Conservation (phyloP, 92 coral and sea anemone genomes). For the Phenganax stokvisi region DNA sequence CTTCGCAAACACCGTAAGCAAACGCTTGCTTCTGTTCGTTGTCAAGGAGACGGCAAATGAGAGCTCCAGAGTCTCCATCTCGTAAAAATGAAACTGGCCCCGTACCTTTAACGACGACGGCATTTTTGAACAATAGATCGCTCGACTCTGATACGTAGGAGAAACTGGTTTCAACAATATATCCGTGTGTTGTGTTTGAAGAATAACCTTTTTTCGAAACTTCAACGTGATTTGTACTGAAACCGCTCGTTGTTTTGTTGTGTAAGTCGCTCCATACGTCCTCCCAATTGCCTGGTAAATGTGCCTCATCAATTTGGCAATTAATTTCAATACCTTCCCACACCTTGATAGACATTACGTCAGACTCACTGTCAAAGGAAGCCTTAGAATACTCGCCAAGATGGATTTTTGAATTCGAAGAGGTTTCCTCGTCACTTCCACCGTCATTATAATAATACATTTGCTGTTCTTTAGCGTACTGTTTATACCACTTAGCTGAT, state of each 20-base stretch:
- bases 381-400: neutral
- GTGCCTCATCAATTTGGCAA: neutral
- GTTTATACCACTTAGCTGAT: neutral
- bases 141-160: neutral
- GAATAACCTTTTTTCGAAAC: neutral
- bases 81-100: neutral
- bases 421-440: neutral
- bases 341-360: neutral
- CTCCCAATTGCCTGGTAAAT: neutral
- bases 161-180: neutral
- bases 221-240: neutral
- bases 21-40: neutral
- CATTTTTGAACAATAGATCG: neutral
- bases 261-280: neutral
- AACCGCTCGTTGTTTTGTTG: neutral
- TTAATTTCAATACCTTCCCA: neutral
- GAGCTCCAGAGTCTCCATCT: constrained; percentile 6
- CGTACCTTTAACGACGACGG: neutral
- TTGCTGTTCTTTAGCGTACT: neutral
- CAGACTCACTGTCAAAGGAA: neutral
- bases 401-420: neutral
- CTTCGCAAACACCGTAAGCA: constrained; percentile 4
- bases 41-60: neutral
- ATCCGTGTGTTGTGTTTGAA: neutral
- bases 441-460: neutral